These are phyloP conservation scores for Benthosema pterotum DNA, from an alignment of 2,797 vertebrate genomes.

Conservation along the genomic window DNA sequence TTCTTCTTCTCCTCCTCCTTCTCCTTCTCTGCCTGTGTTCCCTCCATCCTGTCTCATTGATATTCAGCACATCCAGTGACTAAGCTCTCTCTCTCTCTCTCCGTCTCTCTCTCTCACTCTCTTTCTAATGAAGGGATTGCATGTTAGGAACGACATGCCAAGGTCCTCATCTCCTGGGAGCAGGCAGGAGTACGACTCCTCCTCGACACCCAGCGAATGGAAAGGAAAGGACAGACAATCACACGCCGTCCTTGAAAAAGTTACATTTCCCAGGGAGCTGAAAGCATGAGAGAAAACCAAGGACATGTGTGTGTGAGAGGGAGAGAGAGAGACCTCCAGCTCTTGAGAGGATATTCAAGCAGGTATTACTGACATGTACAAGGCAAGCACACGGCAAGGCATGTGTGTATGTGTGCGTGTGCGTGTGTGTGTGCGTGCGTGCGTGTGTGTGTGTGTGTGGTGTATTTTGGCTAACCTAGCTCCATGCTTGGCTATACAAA, in stretches of 20 bases:
- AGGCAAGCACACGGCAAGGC: slow-evolving; percentile 8
- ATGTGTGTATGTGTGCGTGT: slow-evolving; percentile 2
- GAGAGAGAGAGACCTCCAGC: neutral
- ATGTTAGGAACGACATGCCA: slow-evolving; percentile 52
- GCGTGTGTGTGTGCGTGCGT: slow-evolving; percentile 10
- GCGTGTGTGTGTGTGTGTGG: neutral
- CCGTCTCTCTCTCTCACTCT: slow-evolving; percentile 21
- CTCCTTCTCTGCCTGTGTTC: neutral
- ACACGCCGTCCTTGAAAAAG: slow-evolving; percentile 63
- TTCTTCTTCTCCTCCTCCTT: neutral
- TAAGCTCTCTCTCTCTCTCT: slow-evolving; percentile 29
- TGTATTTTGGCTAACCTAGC: too few relatives aligned
- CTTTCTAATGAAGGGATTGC: slow-evolving; percentile 68
- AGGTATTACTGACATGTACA: neutral
- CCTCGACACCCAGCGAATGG: too few relatives aligned
- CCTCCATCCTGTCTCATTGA: slow-evolving; percentile 40
- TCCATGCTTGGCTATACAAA: too few relatives aligned
- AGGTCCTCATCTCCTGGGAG: slow-evolving; percentile 59
- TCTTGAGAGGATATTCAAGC: neutral
- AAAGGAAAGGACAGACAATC: too few relatives aligned
- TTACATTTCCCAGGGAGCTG: slow-evolving; percentile 66
- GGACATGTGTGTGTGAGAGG: slow-evolving; percentile 15
- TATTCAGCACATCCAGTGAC: slow-evolving; percentile 60
- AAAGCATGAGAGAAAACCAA: slow-evolving; percentile 60
- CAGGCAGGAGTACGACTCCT: slow-evolving; percentile 45